phyloP scores from a whole-genome alignment of 2,113 vertebrate species.

The Tachysurus fulvidraco region DNA sequence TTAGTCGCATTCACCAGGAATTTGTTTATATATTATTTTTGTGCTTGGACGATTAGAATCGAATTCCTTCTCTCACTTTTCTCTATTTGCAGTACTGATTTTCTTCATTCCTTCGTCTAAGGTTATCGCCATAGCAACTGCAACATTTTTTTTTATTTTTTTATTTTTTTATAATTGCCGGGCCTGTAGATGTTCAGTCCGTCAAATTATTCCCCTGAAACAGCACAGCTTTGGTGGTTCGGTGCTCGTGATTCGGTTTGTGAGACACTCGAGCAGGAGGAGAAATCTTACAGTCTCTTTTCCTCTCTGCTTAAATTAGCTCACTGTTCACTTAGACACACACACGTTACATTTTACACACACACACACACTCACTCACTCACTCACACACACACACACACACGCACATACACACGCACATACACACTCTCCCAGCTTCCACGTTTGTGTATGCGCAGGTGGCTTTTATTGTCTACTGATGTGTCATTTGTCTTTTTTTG shows the following conservation, averaged over 20 bases:
- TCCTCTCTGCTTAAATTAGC: conserved; percentile 39
- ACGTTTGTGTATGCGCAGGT: neutral
- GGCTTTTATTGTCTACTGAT: conserved; percentile 28
- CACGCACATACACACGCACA: neutral
- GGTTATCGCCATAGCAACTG: conserved; percentile 49
- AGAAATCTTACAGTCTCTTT: conserved; percentile 33
- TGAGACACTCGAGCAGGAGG: conserved; percentile 2
- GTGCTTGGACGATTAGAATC: neutral
- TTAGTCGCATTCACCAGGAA: neutral
- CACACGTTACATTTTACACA: neutral
- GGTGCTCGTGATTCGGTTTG: neutral
- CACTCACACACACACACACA: neutral
- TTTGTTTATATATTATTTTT: neutral
- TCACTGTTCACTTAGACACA: conserved; percentile 31
- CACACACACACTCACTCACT: neutral
- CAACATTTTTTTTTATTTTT: conserved; percentile 13
- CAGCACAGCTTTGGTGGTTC: conserved; percentile 11
- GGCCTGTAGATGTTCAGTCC: conserved; percentile 48
- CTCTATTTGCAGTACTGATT: neutral
- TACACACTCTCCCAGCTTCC: neutral
- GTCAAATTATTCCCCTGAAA: conserved; percentile 49
- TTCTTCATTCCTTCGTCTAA: conserved; percentile 30
- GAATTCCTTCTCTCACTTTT: too few relatives aligned
- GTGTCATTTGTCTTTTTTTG: conserved; percentile 15
- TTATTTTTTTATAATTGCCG: conserved; percentile 58